Evolutionary conservation across 2,797 vertebrate species (phyloP), one percentile per base, ranked within the genome.

Genomic region (Chelidonichthys spinosus): DNA sequence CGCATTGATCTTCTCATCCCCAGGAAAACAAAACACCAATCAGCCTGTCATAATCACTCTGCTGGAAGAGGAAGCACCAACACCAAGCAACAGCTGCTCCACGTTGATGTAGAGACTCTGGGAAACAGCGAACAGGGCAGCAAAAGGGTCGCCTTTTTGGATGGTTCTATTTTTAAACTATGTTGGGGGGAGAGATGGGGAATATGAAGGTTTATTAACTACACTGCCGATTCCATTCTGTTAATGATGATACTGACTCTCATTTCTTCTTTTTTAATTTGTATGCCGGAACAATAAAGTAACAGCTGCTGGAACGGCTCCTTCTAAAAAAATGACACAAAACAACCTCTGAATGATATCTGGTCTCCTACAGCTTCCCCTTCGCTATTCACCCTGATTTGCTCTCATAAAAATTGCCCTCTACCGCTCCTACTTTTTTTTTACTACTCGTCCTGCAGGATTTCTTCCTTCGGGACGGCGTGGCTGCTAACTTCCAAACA

Each of bases 1-100:
- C 2, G 49, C 87, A 93, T 91, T 90, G 88, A 92, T 90, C 89
- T 83, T 67, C 84, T 89, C 85, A 87, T 92, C 84, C 85, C 75
- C 64, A 79, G 88, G 86, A 92, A 92, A 90, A 93, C 88, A 91
- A 90, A 92, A 88, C 83, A 91, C 85, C 82, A 89, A 90, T 90
- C 88, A 91, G 81, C 82, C 82, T 85, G 86, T 93, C 89, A 92
- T 92, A 91, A 92, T 92, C 85, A 90, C 82, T 90, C 77, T 82
- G 90, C 82, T 82, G 87, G 85, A 87, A 58, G 74, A 87, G 85
- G 82, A 89, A 83, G 74, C 35, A 49, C 63, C 37, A 87, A 73
- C 61, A 32, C 69, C 84, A 52, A 84, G 78, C 74, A 61, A 25
- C 81, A 87, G 89, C 85, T 84, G 90, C 69, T 69, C 74, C 76